Percentiles rank a stretch among this genome's conserved stretches.
phyloP scores from a whole-genome alignment of 2,113 vertebrate species.

The human (Homo sapiens) region GRCh38 chr1:43913501-43914000 shows the following conservation, averaged over 20 bases:
- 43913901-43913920: background rate
- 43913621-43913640: background rate
- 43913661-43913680: background rate
- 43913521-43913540: background rate
- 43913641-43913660: background rate
- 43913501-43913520: background rate
- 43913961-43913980: background rate
- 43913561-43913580: background rate
- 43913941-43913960: background rate
- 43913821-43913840: background rate
- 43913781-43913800: background rate
- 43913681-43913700: background rate
- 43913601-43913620: background rate
- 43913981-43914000: too few relatives aligned
- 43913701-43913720: background rate
- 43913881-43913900: background rate
- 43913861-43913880: background rate
- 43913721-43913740: rapidly evolving
- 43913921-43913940: background rate
- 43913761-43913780: background rate
- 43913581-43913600: background rate
- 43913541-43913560: conserved; percentile 27
- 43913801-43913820: background rate
- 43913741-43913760: background rate
- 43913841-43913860: background rate